Base-by-base conservation (phyloP, 2,797 vertebrate genomes). In the Pangasius larnaudii region DNA sequence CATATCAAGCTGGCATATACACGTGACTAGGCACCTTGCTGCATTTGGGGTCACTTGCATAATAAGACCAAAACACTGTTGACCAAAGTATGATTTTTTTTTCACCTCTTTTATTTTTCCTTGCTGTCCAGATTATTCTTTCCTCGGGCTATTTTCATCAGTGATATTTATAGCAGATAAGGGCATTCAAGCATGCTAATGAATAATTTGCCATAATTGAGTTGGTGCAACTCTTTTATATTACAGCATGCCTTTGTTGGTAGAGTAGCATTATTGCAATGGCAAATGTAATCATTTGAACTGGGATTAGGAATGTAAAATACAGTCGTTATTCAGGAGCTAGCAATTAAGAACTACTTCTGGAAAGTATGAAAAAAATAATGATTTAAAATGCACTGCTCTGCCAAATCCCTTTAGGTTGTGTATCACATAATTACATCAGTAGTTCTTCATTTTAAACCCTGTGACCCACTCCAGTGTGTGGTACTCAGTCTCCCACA, bases 181-280 rank as follows among this genome's bases (percentile, higher is more conserved):
- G 86, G 49, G 63, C 82, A 89, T 85, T 84, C 30, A 80, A 61
- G 79, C 84, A 88, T 88, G 42, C 61, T 88, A 90, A 90, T 88
- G 81, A 86, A 84, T 75, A 63, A 65, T 86, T 91, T 90, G 86
- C 63, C 82, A 91, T 89, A 84, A 90, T 86, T 42, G 72, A 87
- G 49, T 77, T 81, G 87, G 85, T 88, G 46, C 13, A n/a, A 75
- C 24, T n/a, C 24, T n/a, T 75, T 75, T 16, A 80, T 58, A 90
- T 78, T 81, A 77, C 56, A 88, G 85, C 78, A 87, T 75, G 59
- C 82, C 82, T 78, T 56, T 84, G 85, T 89, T 69, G 72, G 30
- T 84, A 61, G 77, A 81, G 69, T 53, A 87, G 67, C 72, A 87
- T 46, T 36, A 65, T 46, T 85, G 56, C 36, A 81, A 49, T 87